Evolutionary conservation across 2,113 vertebrate genomes (phyloP).

Genomic region (Cygnus buccinator): DNA sequence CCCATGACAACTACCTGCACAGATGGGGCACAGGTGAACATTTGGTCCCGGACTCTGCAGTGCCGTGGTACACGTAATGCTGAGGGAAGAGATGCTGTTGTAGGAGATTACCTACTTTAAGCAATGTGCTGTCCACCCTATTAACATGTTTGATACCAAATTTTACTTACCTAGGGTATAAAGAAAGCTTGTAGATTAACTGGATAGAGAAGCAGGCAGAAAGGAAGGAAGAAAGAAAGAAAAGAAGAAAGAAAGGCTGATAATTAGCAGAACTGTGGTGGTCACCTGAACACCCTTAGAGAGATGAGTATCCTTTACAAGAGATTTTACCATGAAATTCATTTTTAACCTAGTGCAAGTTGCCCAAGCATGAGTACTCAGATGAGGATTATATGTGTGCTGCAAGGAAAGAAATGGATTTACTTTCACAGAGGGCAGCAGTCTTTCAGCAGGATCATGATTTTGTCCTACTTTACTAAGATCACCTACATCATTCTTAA

Average conservation of each 20-base stretch:
- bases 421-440: not conserved
- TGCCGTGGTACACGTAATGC: rapidly evolving
- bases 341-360: not conserved
- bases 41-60: not conserved
- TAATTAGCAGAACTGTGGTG: not conserved
- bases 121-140: rapidly evolving
- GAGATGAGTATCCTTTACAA: not conserved
- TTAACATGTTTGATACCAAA: not conserved
- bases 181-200: not conserved
- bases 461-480: not conserved
- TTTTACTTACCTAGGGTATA: not conserved
- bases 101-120: not conserved
- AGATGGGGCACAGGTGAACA: not conserved
- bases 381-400: not conserved
- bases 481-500: not conserved
- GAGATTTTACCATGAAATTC: not conserved
- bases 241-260: not conserved
- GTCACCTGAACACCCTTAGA: not conserved
- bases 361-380: not conserved
- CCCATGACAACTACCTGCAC: not conserved
- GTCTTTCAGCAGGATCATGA: not conserved
- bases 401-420: not conserved
- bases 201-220: not conserved
- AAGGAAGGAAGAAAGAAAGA: not conserved
- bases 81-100: not conserved